Conservation (phyloP, 2,113 vertebrate genomes). For the Carassius gibelio region DNA sequence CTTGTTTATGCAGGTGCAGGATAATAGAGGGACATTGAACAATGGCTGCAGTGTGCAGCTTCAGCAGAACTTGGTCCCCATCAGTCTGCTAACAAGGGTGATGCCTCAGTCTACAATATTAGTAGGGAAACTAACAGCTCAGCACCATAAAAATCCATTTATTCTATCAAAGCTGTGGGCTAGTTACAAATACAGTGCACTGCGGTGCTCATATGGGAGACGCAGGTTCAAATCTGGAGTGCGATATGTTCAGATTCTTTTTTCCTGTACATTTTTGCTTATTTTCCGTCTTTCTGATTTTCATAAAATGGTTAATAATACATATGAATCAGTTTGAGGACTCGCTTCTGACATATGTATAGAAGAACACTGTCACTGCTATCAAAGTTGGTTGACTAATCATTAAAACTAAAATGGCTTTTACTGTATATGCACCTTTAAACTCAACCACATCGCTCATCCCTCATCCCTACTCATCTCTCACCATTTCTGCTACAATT, state of each 20-base stretch:
- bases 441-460: background rate
- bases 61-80: slow-evolving; percentile 30
- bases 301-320: too few relatives aligned
- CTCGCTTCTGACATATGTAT: background rate
- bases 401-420: too few relatives aligned
- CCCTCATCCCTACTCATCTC: background rate
- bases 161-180: slow-evolving; percentile 23
- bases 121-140: slow-evolving; percentile 44
- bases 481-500: background rate
- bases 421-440: background rate
- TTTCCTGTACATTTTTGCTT: background rate
- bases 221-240: background rate
- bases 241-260: background rate
- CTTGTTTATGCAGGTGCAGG: slow-evolving; percentile 45
- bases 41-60: slow-evolving; percentile 28
- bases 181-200: background rate
- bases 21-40: slow-evolving; percentile 41
- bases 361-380: too few relatives aligned
- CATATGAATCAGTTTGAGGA: background rate
- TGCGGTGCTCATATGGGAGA: background rate
- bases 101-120: slow-evolving; percentile 45
- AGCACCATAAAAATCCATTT: slow-evolving; percentile 40
- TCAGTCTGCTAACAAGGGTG: slow-evolving; percentile 47
- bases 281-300: background rate
- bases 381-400: too few relatives aligned